These are phyloP conservation scores for Synodontis membranacea DNA, from an alignment of 2,113 vertebrate species.

Conservation along the genomic window DNA sequence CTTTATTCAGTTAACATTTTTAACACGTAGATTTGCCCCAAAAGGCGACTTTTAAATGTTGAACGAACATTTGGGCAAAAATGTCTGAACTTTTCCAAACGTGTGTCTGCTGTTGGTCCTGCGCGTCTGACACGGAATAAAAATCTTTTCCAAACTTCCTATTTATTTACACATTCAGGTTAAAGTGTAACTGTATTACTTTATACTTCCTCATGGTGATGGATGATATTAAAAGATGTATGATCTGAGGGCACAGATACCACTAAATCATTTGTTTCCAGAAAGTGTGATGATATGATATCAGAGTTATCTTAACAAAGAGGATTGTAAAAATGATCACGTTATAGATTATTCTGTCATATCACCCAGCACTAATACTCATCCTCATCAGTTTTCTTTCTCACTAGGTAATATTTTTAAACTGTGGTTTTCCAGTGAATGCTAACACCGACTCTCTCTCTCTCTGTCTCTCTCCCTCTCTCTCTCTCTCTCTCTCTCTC, in stretches of 20 bases:
- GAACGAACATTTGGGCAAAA: not conserved
- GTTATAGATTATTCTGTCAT: not conserved
- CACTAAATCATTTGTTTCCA: not conserved
- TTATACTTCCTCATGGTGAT: too few species aligned
- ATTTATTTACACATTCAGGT: not conserved
- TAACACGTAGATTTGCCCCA: too few species aligned
- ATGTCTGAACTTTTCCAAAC: not conserved
- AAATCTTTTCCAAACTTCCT: not conserved
- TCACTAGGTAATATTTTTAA: too few species aligned
- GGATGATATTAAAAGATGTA: not conserved
- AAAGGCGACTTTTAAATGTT: too few species aligned
- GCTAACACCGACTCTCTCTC: not conserved
- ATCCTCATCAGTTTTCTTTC: not conserved
- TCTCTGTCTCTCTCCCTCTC: conserved; percentile 18
- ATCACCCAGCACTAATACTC: not conserved
- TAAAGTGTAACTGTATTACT: not conserved
- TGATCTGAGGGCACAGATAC: not conserved
- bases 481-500: too few species aligned
- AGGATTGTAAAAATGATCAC: not conserved
- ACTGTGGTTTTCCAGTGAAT: not conserved
- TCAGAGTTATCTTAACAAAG: not conserved
- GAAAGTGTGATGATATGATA: not conserved
- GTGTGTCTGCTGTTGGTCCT: too few species aligned
- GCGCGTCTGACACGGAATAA: too few species aligned
- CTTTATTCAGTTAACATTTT: not conserved